A percentile compares a stretch with the other conserved stretches of the same genome.
These are phyloP conservation scores for Nothoprocta pentlandii DNA, from an alignment of 2,113 vertebrate species.

Conservation along the genomic window DNA sequence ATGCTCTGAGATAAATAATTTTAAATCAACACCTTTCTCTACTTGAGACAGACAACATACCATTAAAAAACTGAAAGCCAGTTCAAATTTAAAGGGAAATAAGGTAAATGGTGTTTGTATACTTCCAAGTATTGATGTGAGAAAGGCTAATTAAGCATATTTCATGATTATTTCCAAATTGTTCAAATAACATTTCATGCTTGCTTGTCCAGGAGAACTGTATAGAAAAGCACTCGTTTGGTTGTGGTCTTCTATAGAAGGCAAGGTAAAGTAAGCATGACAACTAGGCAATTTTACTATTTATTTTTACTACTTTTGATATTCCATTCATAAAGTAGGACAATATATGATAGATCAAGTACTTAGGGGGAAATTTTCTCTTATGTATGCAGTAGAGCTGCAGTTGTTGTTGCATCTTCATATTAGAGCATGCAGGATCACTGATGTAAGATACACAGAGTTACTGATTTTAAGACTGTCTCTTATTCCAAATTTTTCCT, in stretches of 20 bases:
- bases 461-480: background rate
- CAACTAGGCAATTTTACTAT: background rate
- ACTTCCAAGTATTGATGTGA: background rate
- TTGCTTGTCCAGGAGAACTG: background rate
- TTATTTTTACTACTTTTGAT: background rate
- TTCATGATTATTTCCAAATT: slow-evolving; percentile 4
- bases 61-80: slow-evolving; percentile 23
- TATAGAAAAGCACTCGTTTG: background rate
- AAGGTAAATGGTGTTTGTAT: slow-evolving; percentile 10
- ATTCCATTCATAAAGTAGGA: background rate
- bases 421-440: background rate
- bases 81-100: background rate
- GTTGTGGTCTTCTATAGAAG: background rate
- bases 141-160: slow-evolving; percentile 19
- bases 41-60: slow-evolving; percentile 5
- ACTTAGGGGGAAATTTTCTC: background rate
- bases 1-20: slow-evolving; percentile 32
- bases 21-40: slow-evolving; percentile 4
- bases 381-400: background rate
- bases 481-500: background rate
- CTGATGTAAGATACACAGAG: background rate
- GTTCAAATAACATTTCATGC: background rate
- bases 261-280: background rate
- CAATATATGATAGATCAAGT: fast-evolving
- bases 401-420: background rate